These are phyloP conservation scores for Aproaerema taeniolella DNA, from an alignment of 2,888 invertebrate genomes.

Conservation along the genomic window DNA sequence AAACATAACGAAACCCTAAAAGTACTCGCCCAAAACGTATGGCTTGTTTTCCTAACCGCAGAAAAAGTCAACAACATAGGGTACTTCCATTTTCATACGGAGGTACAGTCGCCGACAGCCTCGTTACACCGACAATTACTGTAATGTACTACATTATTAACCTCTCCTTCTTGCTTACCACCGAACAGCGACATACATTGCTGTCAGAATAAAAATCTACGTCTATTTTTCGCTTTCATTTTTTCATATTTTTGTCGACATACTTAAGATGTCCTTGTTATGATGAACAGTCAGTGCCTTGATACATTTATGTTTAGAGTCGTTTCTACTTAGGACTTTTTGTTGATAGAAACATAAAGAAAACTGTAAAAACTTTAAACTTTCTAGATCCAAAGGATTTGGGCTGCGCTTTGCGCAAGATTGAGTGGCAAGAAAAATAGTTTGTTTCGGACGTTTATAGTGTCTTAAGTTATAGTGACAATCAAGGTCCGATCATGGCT, in stretches of 20 bases:
- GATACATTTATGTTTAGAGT: too few species aligned
- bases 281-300: constrained; percentile 83
- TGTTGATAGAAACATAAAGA: too few species aligned
- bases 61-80: constrained; percentile 12
- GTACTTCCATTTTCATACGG: constrained; percentile 5
- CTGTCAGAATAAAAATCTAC: constrained; percentile 32
- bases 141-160: constrained; percentile 35
- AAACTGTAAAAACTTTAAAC: too few species aligned
- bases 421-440: too few species aligned
- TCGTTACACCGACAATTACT: constrained; percentile 34
- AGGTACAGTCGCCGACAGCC: constrained; percentile 32
- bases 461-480: too few species aligned
- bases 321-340: too few species aligned
- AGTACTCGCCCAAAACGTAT: not conserved
- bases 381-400: too few species aligned
- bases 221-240: constrained; percentile 22
- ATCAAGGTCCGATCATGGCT: too few species aligned
- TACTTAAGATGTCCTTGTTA: constrained; percentile 83
- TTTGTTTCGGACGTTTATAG: too few species aligned
- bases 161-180: constrained; percentile 22
- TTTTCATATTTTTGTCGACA: constrained; percentile 68
- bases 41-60: not conserved
- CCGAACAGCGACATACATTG: constrained; percentile 23
- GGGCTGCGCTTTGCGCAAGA: too few species aligned
- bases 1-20: not conserved